Evolutionary conservation across 2,113 vertebrate species (phyloP).

Genomic region (Brachyhypopomus gauderio): DNA sequence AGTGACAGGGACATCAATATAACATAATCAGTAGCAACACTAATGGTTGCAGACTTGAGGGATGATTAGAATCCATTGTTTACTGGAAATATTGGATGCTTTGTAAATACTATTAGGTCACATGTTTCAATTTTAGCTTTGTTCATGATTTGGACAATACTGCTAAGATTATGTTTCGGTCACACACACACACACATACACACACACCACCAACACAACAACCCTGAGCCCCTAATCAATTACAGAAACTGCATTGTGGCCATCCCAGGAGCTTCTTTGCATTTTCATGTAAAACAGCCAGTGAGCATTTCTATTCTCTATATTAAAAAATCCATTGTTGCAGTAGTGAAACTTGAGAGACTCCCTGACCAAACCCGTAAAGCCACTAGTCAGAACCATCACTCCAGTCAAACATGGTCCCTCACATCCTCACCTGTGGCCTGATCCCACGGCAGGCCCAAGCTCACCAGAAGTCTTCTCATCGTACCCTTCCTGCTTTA

Average conservation of each 20-base stretch:
- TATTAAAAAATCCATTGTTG: not conserved
- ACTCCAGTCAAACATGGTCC: not conserved
- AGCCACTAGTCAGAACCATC: not conserved
- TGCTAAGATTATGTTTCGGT: not conserved
- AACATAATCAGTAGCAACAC: not conserved
- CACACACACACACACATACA: not conserved
- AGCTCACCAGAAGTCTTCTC: constrained; percentile 7
- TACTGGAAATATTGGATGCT: constrained; percentile 2
- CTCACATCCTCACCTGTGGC: not conserved
- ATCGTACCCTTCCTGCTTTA: constrained; percentile 1
- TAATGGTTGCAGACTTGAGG: constrained; percentile 22
- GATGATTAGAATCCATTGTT: constrained; percentile 15
- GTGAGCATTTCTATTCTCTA: not conserved
- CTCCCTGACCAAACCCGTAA: too few species aligned
- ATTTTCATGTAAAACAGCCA: not conserved
- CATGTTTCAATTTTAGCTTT: constrained; percentile 17
- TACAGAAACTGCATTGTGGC: not conserved
- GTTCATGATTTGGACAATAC: not conserved
- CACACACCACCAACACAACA: not conserved
- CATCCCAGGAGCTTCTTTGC: not conserved
- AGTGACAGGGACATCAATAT: constrained; percentile 27
- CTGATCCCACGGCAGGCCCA: not conserved
- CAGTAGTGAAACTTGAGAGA: too few species aligned
- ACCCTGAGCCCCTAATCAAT: not conserved
- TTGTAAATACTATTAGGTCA: not conserved